Conservation (phyloP, 2,888 invertebrate genomes). For the Chaetogeoica ovagalla region DNA sequence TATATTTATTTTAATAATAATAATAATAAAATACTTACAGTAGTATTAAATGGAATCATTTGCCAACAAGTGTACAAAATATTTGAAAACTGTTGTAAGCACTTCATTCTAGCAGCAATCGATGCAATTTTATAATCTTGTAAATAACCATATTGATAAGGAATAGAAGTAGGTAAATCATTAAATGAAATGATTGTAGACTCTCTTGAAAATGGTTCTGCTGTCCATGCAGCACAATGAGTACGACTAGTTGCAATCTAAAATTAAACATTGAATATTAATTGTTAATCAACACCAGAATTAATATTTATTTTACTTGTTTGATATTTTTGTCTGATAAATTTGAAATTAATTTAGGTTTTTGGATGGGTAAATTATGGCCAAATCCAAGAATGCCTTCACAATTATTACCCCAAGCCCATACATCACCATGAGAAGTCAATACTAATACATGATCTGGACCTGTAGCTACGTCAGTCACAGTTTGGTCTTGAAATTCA, state of each 20-base stretch:
- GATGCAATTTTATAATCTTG: slow-evolving; percentile 62
- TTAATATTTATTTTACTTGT: slow-evolving; percentile 59
- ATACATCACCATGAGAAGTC: slow-evolving; percentile 65
- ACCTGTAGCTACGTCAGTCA: slow-evolving; percentile 67
- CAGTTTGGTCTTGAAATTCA: slow-evolving; percentile 62
- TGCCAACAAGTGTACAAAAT: slow-evolving; percentile 67
- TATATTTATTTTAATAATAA: slow-evolving; percentile 5
- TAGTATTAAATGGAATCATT: slow-evolving; percentile 62
- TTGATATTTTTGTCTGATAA: slow-evolving; percentile 64
- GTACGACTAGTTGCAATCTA: slow-evolving; percentile 68
- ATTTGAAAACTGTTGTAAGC: slow-evolving; percentile 68
- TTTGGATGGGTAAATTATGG: slow-evolving; percentile 61
- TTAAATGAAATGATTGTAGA: slow-evolving; percentile 61
- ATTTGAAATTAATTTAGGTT: slow-evolving; percentile 64
- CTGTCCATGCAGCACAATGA: slow-evolving; percentile 69
- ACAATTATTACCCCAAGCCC: slow-evolving; percentile 68
- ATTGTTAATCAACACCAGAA: slow-evolving; percentile 28
- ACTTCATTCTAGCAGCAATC: slow-evolving; percentile 64
- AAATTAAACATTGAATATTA: slow-evolving; percentile 32
- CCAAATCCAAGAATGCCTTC: slow-evolving; percentile 68
- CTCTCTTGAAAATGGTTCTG: slow-evolving; percentile 62
- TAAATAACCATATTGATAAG: slow-evolving; percentile 65
- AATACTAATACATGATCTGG: slow-evolving; percentile 67
- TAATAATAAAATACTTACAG: slow-evolving; percentile 57
- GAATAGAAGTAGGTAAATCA: slow-evolving; percentile 64